phyloP scores from a whole-genome alignment of 2,113 vertebrate genomes.

The Struthio camelus region DNA sequence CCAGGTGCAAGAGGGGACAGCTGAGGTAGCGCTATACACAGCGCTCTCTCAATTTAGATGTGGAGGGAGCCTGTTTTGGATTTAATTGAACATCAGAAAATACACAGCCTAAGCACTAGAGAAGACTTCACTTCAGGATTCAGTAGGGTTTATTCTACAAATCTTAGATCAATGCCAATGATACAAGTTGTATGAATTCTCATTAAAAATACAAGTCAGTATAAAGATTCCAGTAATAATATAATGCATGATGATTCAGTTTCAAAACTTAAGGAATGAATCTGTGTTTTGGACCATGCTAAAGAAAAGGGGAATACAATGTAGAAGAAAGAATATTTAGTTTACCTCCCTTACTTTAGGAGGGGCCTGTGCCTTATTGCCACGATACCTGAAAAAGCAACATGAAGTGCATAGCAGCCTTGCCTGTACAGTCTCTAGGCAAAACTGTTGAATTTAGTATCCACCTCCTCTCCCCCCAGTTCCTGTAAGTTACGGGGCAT shows the following conservation, averaged over 20 bases:
- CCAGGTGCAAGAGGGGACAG: background rate
- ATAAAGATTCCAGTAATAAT: slow-evolving; percentile 71
- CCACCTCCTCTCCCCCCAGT: background rate
- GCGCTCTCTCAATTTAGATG: background rate
- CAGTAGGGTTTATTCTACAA: slow-evolving; percentile 75
- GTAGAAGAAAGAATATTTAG: slow-evolving; percentile 34
- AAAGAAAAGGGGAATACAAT: slow-evolving; percentile 52
- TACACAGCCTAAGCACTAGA: slow-evolving; percentile 57
- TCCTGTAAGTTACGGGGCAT: slow-evolving; percentile 26
- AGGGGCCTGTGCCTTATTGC: slow-evolving; percentile 63
- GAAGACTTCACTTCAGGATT: slow-evolving; percentile 66
- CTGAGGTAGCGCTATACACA: background rate
- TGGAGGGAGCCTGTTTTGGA: background rate
- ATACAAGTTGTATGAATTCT: slow-evolving; percentile 71
- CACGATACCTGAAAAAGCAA: slow-evolving; percentile 62
- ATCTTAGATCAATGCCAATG: slow-evolving; percentile 71
- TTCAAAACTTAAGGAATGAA: slow-evolving; percentile 69
- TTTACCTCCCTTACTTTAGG: slow-evolving; percentile 56
- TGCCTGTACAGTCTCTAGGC: slow-evolving; percentile 31
- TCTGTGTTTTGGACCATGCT: slow-evolving; percentile 64
- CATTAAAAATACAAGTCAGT: slow-evolving; percentile 75
- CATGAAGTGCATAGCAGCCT: slow-evolving; percentile 64
- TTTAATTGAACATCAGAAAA: slow-evolving; percentile 30
- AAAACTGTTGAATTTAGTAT: slow-evolving; percentile 45
- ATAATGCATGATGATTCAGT: slow-evolving; percentile 64